These are phyloP conservation scores for Cartodere bifasciata DNA, from an alignment of 2,888 invertebrate genomes.

Conservation along the genomic window DNA sequence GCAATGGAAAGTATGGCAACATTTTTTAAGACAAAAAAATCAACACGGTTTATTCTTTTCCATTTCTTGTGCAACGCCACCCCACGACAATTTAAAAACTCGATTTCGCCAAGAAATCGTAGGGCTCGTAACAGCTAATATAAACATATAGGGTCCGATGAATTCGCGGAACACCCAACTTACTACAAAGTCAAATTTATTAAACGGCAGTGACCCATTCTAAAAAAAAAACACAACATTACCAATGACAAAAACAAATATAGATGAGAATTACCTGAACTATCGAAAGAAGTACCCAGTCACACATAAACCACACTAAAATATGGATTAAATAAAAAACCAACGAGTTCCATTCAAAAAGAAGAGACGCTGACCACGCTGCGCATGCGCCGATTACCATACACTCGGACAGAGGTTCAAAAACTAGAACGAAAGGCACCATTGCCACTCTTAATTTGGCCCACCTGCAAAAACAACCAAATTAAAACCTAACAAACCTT, in stretches of 20 bases:
- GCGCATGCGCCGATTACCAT: slow-evolving; percentile 84
- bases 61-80: slow-evolving; percentile 87
- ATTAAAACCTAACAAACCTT: not conserved
- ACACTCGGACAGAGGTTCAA: slow-evolving; percentile 94
- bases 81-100: slow-evolving; percentile 86
- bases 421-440: slow-evolving; percentile 79
- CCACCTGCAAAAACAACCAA: slow-evolving; percentile 52
- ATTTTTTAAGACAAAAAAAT: too few relatives aligned
- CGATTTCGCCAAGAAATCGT: slow-evolving; percentile 89
- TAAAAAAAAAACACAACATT: slow-evolving; percentile 33
- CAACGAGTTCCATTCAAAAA: slow-evolving; percentile 80
- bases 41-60: too few relatives aligned
- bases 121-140: slow-evolving; percentile 76
- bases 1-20: too few relatives aligned
- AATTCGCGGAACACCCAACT: slow-evolving; percentile 92
- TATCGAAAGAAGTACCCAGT: slow-evolving; percentile 82
- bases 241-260: not conserved
- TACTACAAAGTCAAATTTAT: slow-evolving; percentile 82
- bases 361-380: slow-evolving; percentile 70
- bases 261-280: slow-evolving; percentile 49
- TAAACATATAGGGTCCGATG: slow-evolving; percentile 78
- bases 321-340: slow-evolving; percentile 89
- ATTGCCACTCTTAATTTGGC: slow-evolving; percentile 90
- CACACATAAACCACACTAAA: slow-evolving; percentile 88
- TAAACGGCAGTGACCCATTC: slow-evolving; percentile 87